Percentiles rank a stretch among this genome's conserved stretches.
These are phyloP conservation scores for Nemotelus pantherinus DNA, from an alignment of 2,888 invertebrate species.

Conservation along the genomic window DNA sequence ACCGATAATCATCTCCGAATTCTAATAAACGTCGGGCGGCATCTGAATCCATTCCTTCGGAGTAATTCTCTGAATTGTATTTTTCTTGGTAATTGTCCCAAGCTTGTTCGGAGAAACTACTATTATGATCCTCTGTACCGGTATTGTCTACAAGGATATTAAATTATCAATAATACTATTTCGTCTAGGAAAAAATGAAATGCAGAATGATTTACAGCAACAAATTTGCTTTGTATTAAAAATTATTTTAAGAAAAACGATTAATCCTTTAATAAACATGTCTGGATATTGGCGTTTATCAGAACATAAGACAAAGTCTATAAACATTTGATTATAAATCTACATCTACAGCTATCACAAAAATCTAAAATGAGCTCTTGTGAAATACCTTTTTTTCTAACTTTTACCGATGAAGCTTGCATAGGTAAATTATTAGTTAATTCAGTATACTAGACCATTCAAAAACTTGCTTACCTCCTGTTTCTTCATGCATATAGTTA, in stretches of 20 bases:
- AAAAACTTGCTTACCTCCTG: conserved; percentile 57
- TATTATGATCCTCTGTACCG: conserved; percentile 75
- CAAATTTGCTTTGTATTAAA: too few species aligned
- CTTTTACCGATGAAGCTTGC: conserved; percentile 63
- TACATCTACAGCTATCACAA: too few species aligned
- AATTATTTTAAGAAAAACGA: too few species aligned
- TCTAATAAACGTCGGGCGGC: conserved; percentile 83
- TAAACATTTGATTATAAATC: too few species aligned
- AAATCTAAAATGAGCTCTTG: too few species aligned
- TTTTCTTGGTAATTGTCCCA: conserved; percentile 98
- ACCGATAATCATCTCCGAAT: conserved; percentile 89
- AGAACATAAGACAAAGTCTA: too few species aligned
- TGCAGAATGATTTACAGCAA: too few species aligned
- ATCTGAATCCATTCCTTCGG: conserved; percentile 86
- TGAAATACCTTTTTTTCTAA: conserved; percentile 56
- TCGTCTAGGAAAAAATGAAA: background rate
- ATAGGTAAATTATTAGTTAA: conserved; percentile 52
- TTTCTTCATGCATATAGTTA: conserved; percentile 61
- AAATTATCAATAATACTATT: background rate
- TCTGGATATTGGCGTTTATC: too few species aligned
- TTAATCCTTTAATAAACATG: too few species aligned
- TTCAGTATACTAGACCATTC: background rate
- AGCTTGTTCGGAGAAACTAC: conserved; percentile 88
- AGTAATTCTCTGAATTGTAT: conserved; percentile 90
- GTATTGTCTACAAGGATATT: conserved; percentile 67